Evolutionary conservation across 2,888 invertebrate genomes (phyloP).

Genomic region (Biston betularia): DNA sequence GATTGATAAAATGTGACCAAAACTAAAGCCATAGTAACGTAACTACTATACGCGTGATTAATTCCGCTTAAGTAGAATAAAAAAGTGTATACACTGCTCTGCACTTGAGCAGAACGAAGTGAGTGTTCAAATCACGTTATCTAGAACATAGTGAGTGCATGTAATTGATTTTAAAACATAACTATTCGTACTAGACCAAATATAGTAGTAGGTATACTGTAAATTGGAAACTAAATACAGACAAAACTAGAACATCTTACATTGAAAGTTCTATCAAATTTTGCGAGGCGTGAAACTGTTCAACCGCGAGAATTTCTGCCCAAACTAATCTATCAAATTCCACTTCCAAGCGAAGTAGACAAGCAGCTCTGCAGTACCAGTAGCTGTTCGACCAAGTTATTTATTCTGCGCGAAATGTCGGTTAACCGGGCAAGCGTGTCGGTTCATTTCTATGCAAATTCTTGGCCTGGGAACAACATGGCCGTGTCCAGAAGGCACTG

Average conservation of each 20-base stretch:
- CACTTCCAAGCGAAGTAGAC: constrained; percentile 14
- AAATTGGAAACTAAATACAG: background rate
- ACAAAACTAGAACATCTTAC: background rate
- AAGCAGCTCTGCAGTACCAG: constrained; percentile 21
- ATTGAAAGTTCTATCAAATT: constrained; percentile 15
- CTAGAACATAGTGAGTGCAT: no score
- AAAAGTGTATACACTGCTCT: no score
- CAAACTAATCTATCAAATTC: constrained; percentile 34
- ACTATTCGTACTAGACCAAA: background rate
- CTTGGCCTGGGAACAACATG: constrained; percentile 34
- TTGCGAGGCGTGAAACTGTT: constrained; percentile 28
- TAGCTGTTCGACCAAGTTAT: constrained; percentile 59
- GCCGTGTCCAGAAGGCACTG: constrained; percentile 30
- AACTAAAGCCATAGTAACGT: no score
- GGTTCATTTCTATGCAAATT: constrained; percentile 83
- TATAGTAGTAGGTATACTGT: no score
- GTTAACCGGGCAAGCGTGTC: constrained; percentile 62
- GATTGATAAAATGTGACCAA: no score
- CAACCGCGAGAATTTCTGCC: constrained; percentile 24
- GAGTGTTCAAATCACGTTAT: no score
- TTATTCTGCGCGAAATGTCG: constrained; percentile 78
- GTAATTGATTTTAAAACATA: background rate
- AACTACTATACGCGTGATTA: no score
- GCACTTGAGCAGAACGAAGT: no score
- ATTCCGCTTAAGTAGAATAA: no score